These are phyloP conservation scores for Euwallacea similis DNA, from an alignment of 1,140 invertebrate genomes.

Conservation along the genomic window DNA sequence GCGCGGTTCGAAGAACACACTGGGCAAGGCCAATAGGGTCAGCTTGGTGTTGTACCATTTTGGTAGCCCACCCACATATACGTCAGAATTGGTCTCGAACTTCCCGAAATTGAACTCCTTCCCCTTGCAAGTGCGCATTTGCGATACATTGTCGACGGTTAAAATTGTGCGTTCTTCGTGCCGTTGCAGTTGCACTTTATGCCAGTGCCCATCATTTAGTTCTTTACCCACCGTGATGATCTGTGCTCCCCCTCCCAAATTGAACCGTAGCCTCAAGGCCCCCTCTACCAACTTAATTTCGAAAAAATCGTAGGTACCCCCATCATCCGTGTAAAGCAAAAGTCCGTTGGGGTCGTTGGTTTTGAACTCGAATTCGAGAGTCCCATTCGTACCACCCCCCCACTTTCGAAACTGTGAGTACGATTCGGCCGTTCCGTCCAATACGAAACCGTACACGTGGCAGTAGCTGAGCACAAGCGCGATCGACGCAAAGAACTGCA, in stretches of 20 bases:
- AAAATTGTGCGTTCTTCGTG: conserved; percentile 77
- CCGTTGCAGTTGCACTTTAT: conserved; percentile 79
- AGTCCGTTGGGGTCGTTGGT: conserved; percentile 87
- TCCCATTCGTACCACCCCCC: conserved; percentile 82
- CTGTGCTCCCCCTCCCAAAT: conserved; percentile 82
- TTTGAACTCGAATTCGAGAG: conserved; percentile 90
- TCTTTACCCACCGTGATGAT: conserved; percentile 84
- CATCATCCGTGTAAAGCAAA: conserved; percentile 91
- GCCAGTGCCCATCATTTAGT: conserved; percentile 87
- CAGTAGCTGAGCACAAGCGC: conserved; percentile 27
- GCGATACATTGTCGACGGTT: conserved; percentile 76
- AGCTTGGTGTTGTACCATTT: conserved; percentile 84
- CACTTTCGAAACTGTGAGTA: conserved; percentile 90
- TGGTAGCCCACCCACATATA: conserved; percentile 91
- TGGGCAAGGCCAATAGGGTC: conserved; percentile 78
- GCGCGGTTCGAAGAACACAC: conserved; percentile 88
- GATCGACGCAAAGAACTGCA: conserved; percentile 27
- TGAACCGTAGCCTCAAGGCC: conserved; percentile 74
- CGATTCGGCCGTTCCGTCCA: conserved; percentile 82
- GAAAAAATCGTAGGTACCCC: conserved; percentile 92
- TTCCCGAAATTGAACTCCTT: conserved; percentile 87
- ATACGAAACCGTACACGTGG: conserved; percentile 61
- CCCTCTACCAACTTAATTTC: conserved; percentile 92
- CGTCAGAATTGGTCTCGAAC: conserved; percentile 81
- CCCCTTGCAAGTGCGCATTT: conserved; percentile 74